Evolutionary conservation across 2,797 vertebrate species (phyloP), one percentile per base, ranked within the genome.

Genomic region (Pempheris klunzingeri): DNA sequence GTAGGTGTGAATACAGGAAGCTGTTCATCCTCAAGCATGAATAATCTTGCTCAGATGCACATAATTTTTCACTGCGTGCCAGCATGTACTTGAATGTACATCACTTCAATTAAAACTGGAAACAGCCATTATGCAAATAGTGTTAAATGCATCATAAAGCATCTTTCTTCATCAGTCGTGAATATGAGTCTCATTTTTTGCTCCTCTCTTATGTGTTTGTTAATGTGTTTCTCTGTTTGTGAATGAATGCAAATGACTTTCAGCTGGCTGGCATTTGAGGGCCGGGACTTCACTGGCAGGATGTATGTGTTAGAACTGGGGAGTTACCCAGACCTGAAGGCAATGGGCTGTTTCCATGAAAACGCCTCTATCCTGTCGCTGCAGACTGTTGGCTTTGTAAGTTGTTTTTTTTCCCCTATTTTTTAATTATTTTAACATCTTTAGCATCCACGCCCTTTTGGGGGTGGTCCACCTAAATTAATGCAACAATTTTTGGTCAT

Each of bases 271-370:
- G 94, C 94, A 3, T 98, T 96, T 54, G 96, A 97, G 50, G 88
- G 94, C 36, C 93, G 92, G 82, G 91, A 96, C 60, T 98, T 97
- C 62, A 82, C 92, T 0, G 96, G 95, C 17, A 96, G 93, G 82
- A 96, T 97, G 92, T 98, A 96, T 1, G 95, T 98, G 52, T 84
- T 99, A 64, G 98, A 99, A 85, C 95, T 96, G 92, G 98, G 97
- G 50, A 92, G 83, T 78, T 99, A 98, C 81, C 94, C 96, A 7
- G 93, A 96, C 85, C 93, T 97, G 73, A 93, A 72, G 20, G 92
- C 96, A 0, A 96, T 98, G 95, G 97, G 97, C 83, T 98, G 95
- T 71, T 85, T 86, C 36, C 44, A 78, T 7, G 60, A 92, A 0
- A 85, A 91, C 81, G 46, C 93, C 43, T 84, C 93, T 77, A 91